Conservation (phyloP, 2,113 vertebrate genomes). For the Bufo bufo region DNA sequence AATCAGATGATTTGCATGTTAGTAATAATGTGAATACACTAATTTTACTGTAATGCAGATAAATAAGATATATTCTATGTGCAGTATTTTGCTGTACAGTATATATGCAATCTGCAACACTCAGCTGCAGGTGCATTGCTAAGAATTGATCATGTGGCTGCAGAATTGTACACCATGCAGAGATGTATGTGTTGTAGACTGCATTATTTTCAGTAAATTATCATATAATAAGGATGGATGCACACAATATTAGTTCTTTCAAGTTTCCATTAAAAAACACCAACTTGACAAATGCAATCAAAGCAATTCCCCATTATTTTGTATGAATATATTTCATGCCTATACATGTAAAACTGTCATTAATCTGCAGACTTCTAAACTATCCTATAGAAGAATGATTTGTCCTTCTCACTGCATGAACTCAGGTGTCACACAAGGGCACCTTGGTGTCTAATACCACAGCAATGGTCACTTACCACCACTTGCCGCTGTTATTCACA, state of each 20-base stretch:
- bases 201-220: not conserved
- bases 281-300: not conserved
- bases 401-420: not conserved
- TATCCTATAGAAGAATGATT: too few relatives aligned
- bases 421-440: not conserved
- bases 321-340: not conserved
- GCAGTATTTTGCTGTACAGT: not conserved
- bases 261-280: not conserved
- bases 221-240: not conserved
- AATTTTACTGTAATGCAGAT: too few relatives aligned
- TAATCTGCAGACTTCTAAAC: not conserved
- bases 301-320: not conserved
- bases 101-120: not conserved
- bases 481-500: constrained; percentile 89
- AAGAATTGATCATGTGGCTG: not conserved
- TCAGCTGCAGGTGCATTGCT: not conserved
- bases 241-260: not conserved
- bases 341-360: not conserved
- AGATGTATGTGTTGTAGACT: not conserved
- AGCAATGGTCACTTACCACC: constrained; percentile 80
- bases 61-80: not conserved
- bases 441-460: not conserved
- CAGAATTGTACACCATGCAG: not conserved
- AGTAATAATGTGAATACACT: too few relatives aligned
- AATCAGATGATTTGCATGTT: too few relatives aligned